Base-by-base conservation (phyloP, 1,140 invertebrate genomes). In the Drosophila ananassae region DNA sequence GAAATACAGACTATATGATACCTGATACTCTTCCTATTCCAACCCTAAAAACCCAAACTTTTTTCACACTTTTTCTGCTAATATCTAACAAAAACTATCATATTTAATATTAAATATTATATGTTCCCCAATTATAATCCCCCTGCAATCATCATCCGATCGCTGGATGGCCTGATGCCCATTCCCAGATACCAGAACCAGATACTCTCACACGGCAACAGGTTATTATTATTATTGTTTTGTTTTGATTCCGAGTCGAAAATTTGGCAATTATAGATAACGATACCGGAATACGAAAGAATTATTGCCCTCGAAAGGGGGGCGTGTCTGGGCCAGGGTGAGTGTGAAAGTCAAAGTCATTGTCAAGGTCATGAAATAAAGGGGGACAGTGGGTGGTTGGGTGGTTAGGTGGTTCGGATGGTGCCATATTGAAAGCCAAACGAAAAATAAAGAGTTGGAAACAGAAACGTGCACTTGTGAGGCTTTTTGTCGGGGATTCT, bases 341-440 rank as follows among this genome's bases (percentile, higher is more conserved):
- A 57, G 39, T 44, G n/a, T 10, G 44, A 58, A 6, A 34, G 13
- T 13, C 66, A 68, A 48, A 68, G 66, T 69, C 67, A 71, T n/a
- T 69, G 52, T 50, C 64, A 71, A 69, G 67, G 67, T 69, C 66
- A 48, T 21, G 5, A n/a, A 44, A 41, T 41, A 41, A 6, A 13
- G 10, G 22, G 41, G 21, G 25, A 28, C 25, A 28, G 25, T 24
- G 25, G 48, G n/a, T n/a, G 10, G n/a, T 21, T 28, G 24, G 54
- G 41, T n/a, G 22, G 34, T 24, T 10, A 22, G 7, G 12, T 22
- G 17, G 10, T 30, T 17, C n/a, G 39, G 12, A 1, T 10, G 3
- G 39, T 34, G 32, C 32, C 34, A 37, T 37, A 37, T 37, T n/a
- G 34, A 37, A 37, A 4, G 2, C 8, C 25, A 28, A 17, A 28